Base-by-base conservation (phyloP, 2,888 invertebrate species). In the Alentia gelatinosa region DNA sequence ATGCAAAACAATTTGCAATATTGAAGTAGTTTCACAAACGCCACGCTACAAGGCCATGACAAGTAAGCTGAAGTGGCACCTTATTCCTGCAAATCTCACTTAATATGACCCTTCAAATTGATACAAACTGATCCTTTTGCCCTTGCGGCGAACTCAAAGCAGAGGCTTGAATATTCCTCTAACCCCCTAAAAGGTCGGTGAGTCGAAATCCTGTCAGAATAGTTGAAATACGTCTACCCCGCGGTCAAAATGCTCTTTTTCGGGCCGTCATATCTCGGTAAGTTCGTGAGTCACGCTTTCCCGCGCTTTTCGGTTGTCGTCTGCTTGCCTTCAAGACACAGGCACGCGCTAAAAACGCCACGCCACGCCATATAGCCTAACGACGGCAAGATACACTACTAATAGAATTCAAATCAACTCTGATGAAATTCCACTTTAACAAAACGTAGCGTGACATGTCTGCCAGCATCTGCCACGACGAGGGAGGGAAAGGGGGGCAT, bases 401-500 rank as follows among this genome's bases (percentile, higher is more conserved):
- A 79, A 79, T 79, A 79, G 37, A 79, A 37, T 79, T 79, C 79
- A 39, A 79, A 79, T 79, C 39, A 79, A 79, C 79, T 79, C 79
- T 79, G 79, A 79, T 79, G 79, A 79, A 79, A 79, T 79, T 79
- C 79, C 79, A 79, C 79, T 79, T 79, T 79, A 79, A 79, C 79
- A 79, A 79, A 79, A 79, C 79, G 39, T 79, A 39, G 39, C 79
- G 12, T 79, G 37, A 79, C 79, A n/a, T 79, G 79, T 39, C 37
- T 79, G 79, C 39, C 37, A 79, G 79, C n/a, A 30, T 68, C 68
- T 68, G 68, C 68, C 68, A 68, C 30, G 30, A 68, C 19, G 23
- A 37, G 79, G 39, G 9, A n/a, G 39, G 19, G 79, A 37, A 79
- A 79, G 39, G 79, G 39, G 9, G 39, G 39, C 39, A 39, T 79